These are phyloP conservation scores for Hepsetus odoe DNA, from an alignment of 2,113 vertebrate genomes.

Conservation along the genomic window DNA sequence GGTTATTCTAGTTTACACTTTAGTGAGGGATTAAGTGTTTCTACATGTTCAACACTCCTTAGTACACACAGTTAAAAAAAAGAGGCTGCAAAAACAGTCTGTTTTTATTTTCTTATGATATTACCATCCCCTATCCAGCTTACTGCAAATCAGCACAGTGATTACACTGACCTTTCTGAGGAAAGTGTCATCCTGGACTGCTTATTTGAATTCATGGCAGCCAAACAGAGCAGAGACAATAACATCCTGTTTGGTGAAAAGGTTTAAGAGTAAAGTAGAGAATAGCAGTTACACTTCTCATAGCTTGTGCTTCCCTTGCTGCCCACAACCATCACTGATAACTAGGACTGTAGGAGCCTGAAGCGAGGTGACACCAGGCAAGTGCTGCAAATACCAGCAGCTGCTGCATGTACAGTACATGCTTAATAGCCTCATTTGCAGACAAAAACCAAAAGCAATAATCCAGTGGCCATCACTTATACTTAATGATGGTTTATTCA, in stretches of 20 bases:
- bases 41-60: no score
- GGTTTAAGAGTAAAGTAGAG: neutral
- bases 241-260: no score
- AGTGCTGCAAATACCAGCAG: constrained; percentile 56
- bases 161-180: neutral
- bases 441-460: constrained; percentile 50
- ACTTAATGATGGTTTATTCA: constrained; percentile 42
- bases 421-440: constrained; percentile 62
- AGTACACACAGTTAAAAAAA: no score
- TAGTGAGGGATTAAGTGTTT: no score
- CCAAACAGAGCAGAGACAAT: neutral
- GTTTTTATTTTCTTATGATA: no score
- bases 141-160: no score
- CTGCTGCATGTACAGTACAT: constrained; percentile 42
- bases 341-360: constrained; percentile 54
- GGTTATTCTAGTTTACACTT: no score
- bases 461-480: constrained; percentile 41
- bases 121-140: no score
- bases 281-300: constrained; percentile 6
- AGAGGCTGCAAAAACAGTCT: no score
- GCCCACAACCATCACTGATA: constrained; percentile 36
- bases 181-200: neutral
- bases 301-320: neutral
- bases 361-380: constrained; percentile 36
- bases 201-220: neutral